Evolutionary conservation across 2,888 invertebrate genomes (phyloP).

Genomic region (Nysson spinosus): DNA sequence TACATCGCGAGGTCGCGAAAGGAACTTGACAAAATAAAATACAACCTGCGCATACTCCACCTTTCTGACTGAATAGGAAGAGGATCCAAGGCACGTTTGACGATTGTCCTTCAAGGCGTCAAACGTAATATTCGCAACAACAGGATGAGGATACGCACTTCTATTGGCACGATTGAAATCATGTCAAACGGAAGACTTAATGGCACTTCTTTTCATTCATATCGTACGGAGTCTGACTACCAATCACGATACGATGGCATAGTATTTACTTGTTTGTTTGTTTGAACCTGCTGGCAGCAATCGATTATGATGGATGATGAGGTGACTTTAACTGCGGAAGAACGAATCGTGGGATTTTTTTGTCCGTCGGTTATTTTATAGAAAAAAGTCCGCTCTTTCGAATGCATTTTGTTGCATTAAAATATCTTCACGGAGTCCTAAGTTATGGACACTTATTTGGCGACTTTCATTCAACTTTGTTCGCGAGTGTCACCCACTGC

Average conservation of each 20-base stretch:
- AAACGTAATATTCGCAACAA: not conserved
- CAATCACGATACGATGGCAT: conserved; percentile 2
- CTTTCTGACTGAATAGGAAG: not conserved
- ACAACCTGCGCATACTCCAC: no score
- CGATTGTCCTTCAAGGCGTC: conserved; percentile 5
- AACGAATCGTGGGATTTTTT: no score
- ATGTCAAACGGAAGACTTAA: not conserved
- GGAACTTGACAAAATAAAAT: no score
- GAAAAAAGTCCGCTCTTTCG: no score
- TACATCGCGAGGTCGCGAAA: not conserved
- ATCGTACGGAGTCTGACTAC: not conserved
- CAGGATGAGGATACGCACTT: conserved; percentile 8
- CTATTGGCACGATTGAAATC: conserved; percentile 16
- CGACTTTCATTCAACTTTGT: no score
- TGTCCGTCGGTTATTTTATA: no score
- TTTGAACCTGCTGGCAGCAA: not conserved
- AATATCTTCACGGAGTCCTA: no score
- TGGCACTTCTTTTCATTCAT: conserved; percentile 9
- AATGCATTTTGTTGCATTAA: no score
- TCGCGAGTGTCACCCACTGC: no score
- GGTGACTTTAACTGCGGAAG: no score
- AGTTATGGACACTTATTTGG: no score
- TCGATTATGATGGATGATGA: not conserved
- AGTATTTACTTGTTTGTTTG: conserved; percentile 2
- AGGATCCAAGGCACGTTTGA: conserved; percentile 18